Percentiles rank a stretch among this genome's conserved stretches.
These are phyloP conservation scores for Tauraco erythrolophus DNA, from an alignment of 2,113 vertebrate genomes.

Conservation along the genomic window DNA sequence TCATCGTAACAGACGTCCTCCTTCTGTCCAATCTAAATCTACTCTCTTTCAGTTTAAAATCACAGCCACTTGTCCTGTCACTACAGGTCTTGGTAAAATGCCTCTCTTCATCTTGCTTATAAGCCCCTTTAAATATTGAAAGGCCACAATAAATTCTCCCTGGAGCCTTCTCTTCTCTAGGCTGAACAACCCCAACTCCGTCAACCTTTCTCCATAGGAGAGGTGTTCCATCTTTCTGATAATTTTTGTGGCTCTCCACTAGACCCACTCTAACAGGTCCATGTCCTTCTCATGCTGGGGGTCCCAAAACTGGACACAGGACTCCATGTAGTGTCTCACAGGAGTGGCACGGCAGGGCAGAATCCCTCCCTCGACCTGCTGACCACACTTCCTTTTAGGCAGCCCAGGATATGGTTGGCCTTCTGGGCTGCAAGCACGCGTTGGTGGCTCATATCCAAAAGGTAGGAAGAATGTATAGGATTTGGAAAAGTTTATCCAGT, in stretches of 20 bases:
- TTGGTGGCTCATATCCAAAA: neutral
- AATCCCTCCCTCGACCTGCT: neutral
- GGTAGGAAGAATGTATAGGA: neutral
- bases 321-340: neutral
- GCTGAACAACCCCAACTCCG: neutral
- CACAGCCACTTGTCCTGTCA: neutral
- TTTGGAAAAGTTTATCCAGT: neutral
- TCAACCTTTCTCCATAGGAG: neutral
- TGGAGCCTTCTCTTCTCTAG: neutral
- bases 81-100: neutral
- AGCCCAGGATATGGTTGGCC: rapidly evolving
- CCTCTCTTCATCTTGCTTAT: neutral
- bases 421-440: neutral
- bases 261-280: neutral
- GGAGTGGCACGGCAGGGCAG: neutral
- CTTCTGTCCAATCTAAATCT: neutral
- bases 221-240: neutral
- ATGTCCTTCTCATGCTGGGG: neutral
- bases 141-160: neutral
- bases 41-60: neutral
- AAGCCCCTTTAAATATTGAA: neutral
- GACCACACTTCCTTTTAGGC: neutral
- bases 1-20: neutral
- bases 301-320: neutral
- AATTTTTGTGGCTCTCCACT: neutral